Evolutionary conservation across 2,888 invertebrate genomes (phyloP), one percentile per base, ranked within the genome.

Genomic region (Cistogaster globosa): DNA sequence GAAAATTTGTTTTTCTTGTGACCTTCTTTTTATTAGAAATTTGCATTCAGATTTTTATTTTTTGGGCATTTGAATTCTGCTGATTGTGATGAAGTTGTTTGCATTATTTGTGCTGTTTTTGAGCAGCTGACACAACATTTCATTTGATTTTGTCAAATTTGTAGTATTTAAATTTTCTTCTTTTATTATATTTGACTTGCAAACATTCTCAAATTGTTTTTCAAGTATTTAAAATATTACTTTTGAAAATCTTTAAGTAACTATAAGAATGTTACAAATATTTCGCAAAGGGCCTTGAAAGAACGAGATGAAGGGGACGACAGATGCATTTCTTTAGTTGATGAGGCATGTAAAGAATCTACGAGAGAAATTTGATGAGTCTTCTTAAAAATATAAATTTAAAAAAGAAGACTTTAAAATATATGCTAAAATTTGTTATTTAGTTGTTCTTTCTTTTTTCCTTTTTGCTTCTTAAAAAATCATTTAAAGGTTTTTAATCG

Each of bases 181-280:
- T 53, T 26, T n/a, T 20, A 60, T 82, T 69, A 45, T 82, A 78
- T 85, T 82, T 85, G 82, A 78, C 78, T 85, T 77, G 82, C 77
- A 85, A 65, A 71, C 74, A 85, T 69, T 74, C 78, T 32, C 32
- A 58, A 78, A 78, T 69, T 75, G 81, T 81, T 85, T 79, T 60
- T 77, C 58, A 81, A 78, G 72, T 84, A 74, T 58, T 78, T 84
- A 74, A 84, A 63, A 74, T 81, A 81, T 84, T 74, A 84, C 80
- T 84, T 81, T 71, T 55, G 62, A 67, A 77, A 77, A 77, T 74
- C 77, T 74, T 69, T 16, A 36, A 75, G 53, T n/a, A 36, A 69
- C 36, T 26, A 26, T 26, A 62, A 75, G 45, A 16, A 77, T 65
- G 32, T 65, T 60, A 32, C 53, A 48, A 20, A 32, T 22, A 22